Percentiles rank a stretch among this genome's conserved stretches.
phyloP scores from a whole-genome alignment of 2,797 vertebrate genomes.

The Gadopsis marmoratus region DNA sequence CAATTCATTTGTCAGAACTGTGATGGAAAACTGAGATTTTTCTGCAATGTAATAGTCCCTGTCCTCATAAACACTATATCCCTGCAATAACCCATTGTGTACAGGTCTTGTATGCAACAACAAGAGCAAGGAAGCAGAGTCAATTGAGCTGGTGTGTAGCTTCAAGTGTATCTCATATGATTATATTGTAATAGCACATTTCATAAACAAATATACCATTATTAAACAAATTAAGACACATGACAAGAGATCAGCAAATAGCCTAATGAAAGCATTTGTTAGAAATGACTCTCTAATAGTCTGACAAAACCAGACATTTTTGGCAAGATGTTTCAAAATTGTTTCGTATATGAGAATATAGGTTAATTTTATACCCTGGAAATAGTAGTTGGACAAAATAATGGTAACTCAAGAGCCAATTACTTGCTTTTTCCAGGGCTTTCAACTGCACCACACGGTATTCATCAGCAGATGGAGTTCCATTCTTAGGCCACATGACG shows the following conservation, averaged over 20 bases:
- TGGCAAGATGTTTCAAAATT: not conserved
- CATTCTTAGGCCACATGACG: not conserved
- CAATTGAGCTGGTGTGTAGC: not conserved
- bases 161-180: too few species aligned
- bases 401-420: not conserved
- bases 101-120: slow-evolving; percentile 13
- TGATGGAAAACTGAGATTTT: not conserved
- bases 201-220: not conserved
- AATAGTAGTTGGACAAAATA: slow-evolving; percentile 1
- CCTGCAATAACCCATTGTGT: slow-evolving; percentile 20
- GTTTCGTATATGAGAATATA: not conserved
- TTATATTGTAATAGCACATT: not conserved
- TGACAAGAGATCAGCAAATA: not conserved
- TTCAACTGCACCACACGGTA: not conserved
- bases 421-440: not conserved
- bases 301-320: not conserved
- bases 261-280: not conserved
- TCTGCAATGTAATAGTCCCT: not conserved
- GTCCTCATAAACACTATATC: slow-evolving; percentile 17
- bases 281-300: not conserved
- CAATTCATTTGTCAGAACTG: not conserved
- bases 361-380: not conserved
- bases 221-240: not conserved
- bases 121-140: slow-evolving; percentile 10
- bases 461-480: slow-evolving; percentile 8